These are phyloP conservation scores for Neolamprologus longior DNA, from an alignment of 2,113 vertebrate species.

Conservation along the genomic window DNA sequence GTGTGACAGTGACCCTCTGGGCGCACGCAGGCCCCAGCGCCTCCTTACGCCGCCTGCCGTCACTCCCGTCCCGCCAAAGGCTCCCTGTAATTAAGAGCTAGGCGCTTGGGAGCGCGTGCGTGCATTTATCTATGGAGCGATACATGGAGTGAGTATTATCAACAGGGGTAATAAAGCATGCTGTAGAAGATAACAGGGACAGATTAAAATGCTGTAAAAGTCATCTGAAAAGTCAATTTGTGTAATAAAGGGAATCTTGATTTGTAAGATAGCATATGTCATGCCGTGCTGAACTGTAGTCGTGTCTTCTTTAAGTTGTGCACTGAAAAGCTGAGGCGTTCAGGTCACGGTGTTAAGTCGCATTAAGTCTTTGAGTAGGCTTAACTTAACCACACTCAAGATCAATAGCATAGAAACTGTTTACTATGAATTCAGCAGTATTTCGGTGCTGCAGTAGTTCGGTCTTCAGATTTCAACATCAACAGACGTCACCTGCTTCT, in stretches of 20 bases:
- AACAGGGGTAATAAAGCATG: background rate
- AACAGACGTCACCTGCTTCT: background rate
- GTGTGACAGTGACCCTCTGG: constrained; percentile 33
- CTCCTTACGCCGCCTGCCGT: constrained; percentile 11
- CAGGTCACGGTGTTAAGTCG: background rate
- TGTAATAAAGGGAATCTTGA: background rate
- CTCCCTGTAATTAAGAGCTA: constrained; percentile 47
- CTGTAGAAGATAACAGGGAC: background rate
- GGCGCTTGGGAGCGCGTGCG: background rate
- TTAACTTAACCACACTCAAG: background rate
- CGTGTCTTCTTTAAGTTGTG: background rate
- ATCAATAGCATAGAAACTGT: background rate
- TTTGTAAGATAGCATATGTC: background rate
- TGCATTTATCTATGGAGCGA: background rate
- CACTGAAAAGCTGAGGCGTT: background rate
- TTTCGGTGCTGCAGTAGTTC: background rate
- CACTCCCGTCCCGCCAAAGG: constrained; percentile 17
- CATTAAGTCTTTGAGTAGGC: background rate
- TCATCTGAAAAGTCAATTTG: background rate
- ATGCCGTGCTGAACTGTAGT: background rate
- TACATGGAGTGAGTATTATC: background rate
- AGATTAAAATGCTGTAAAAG: background rate
- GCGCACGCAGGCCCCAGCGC: background rate
- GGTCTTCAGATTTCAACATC: background rate
- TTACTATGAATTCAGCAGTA: background rate